Percentiles rank a stretch among this genome's conserved stretches.
These are phyloP conservation scores for Beroe ovata DNA, from an alignment of 37 sponge, comb jelly and placozoan genomes.

Conservation along the genomic window DNA sequence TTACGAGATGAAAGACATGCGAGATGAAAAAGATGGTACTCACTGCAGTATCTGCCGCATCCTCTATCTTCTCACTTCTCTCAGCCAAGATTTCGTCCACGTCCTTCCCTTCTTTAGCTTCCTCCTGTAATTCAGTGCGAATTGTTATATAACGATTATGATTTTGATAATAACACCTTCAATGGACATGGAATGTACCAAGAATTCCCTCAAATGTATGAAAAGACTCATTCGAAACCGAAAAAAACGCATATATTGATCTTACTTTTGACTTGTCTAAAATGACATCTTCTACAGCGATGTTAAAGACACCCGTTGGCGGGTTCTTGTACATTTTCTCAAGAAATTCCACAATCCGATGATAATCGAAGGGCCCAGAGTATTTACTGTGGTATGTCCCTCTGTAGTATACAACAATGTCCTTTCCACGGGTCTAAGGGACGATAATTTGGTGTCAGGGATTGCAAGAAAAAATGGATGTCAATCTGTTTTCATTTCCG, in stretches of 20 bases:
- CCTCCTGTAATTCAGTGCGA: neutral
- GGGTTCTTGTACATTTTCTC: constrained; percentile 26
- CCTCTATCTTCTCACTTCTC: constrained; percentile 5
- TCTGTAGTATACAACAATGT: constrained; percentile 45
- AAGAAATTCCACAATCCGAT: constrained; percentile 18
- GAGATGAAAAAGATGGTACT: too few relatives aligned
- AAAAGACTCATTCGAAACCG: neutral
- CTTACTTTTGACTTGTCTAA: constrained; percentile 25
- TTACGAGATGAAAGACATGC: too few relatives aligned
- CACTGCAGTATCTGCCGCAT: neutral
- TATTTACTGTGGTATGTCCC: constrained; percentile 56
- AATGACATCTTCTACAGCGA: neutral
- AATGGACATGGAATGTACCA: too few relatives aligned
- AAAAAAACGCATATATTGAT: neutral
- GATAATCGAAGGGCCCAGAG: constrained; percentile 26
- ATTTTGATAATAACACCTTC: too few relatives aligned
- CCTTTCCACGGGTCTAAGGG: constrained; percentile 23
- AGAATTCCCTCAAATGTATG: constrained; percentile 49
- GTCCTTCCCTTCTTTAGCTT: neutral
- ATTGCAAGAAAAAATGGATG: neutral
- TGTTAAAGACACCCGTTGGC: constrained; percentile 27
- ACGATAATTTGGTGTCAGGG: neutral
- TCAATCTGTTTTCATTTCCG: neutral
- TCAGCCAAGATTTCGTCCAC: neutral
- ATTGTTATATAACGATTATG: too few relatives aligned